phyloP scores from a whole-genome alignment of 2,888 invertebrate genomes.

The Rhagonycha lutea region DNA sequence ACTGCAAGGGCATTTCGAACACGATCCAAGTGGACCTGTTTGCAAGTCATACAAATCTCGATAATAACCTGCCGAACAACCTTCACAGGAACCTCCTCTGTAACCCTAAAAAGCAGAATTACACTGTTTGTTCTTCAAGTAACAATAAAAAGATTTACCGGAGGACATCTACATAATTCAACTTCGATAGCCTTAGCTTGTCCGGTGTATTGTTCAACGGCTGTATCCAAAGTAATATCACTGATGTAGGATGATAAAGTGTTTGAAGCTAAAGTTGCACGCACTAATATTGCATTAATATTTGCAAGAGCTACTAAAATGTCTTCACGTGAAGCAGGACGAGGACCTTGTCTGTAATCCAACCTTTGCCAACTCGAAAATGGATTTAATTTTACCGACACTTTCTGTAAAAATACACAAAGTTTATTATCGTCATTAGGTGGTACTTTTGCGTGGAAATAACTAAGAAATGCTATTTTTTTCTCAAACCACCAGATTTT shows the following conservation, averaged over 20 bases:
- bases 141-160: slow-evolving; percentile 49
- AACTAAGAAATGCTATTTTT: neutral
- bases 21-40: slow-evolving; percentile 61
- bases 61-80: slow-evolving; percentile 74
- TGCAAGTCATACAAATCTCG: slow-evolving; percentile 62
- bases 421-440: neutral
- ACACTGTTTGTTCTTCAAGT: neutral
- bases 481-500: too few species aligned
- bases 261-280: slow-evolving; percentile 74
- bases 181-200: slow-evolving; percentile 72
- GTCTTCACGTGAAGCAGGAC: slow-evolving; percentile 74
- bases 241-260: slow-evolving; percentile 71
- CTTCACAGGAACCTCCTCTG: slow-evolving; percentile 82
- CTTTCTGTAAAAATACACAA: slow-evolving; percentile 54
- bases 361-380: slow-evolving; percentile 65
- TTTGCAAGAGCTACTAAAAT: slow-evolving; percentile 84
- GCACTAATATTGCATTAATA: slow-evolving; percentile 79
- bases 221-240: slow-evolving; percentile 86
- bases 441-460: neutral
- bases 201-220: slow-evolving; percentile 67
- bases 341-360: slow-evolving; percentile 59
- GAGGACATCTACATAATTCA: slow-evolving; percentile 85
- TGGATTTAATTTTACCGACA: slow-evolving; percentile 69
- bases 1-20: slow-evolving; percentile 77
- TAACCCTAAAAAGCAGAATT: slow-evolving; percentile 58